Conservation (phyloP, 2,888 invertebrate genomes). For the Agriotes lineatus region DNA sequence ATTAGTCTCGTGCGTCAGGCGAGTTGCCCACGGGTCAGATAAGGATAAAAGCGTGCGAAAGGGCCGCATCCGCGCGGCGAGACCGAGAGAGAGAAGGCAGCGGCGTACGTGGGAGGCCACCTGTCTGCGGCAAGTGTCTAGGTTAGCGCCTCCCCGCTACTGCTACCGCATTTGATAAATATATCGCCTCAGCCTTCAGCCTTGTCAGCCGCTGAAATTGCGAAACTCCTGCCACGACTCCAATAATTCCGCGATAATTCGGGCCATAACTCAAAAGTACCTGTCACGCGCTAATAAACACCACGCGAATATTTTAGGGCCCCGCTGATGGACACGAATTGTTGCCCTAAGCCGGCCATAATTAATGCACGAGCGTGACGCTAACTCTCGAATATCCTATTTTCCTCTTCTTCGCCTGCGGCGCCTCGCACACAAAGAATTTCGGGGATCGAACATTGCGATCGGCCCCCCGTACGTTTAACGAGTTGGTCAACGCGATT, state of each 20-base stretch:
- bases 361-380: slow-evolving; percentile 40
- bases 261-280: slow-evolving; percentile 33
- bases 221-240: slow-evolving; percentile 34
- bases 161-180: slow-evolving; percentile 57
- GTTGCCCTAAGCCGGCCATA: slow-evolving; percentile 29
- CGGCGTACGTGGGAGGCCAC: slow-evolving; percentile 62
- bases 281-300: slow-evolving; percentile 40
- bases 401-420: slow-evolving; percentile 4
- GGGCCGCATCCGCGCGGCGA: slow-evolving; percentile 20
- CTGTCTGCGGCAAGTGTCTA: slow-evolving; percentile 66
- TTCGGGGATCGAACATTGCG: no score
- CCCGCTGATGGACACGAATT: slow-evolving; percentile 35
- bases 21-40: slow-evolving; percentile 52
- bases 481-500: no score
- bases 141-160: slow-evolving; percentile 59
- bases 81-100: slow-evolving; percentile 42
- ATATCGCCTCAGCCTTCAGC: slow-evolving; percentile 54
- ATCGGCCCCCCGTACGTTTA: no score
- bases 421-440: no score
- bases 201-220: slow-evolving; percentile 42
- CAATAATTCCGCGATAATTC: slow-evolving; percentile 37
- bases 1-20: slow-evolving; percentile 57
- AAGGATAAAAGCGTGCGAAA: slow-evolving; percentile 49
- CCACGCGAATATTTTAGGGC: slow-evolving; percentile 37
- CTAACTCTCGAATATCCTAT: slow-evolving; percentile 23